phyloP scores from a whole-genome alignment of 2,797 vertebrate genomes.

The Rhinogobio ventralis region DNA sequence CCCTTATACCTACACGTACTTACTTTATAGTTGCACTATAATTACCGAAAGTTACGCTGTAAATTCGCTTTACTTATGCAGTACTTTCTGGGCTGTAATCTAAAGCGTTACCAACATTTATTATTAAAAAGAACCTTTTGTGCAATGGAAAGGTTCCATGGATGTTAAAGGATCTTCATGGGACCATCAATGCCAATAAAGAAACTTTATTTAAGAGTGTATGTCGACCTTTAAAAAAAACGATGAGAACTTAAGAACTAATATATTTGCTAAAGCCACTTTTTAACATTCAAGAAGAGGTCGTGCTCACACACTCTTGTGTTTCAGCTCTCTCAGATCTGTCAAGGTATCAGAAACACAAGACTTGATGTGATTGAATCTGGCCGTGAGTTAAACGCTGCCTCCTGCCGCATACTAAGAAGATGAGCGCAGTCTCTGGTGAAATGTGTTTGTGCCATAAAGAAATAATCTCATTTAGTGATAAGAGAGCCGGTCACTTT shows the following conservation, averaged over 20 bases:
- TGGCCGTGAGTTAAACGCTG: constrained; percentile 16
- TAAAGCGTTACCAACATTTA: too few species aligned
- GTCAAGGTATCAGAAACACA: constrained; percentile 13
- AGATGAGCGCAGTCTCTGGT: constrained; percentile 19
- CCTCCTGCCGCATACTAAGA: constrained; percentile 19
- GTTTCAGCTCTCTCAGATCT: neutral
- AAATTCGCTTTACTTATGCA: too few species aligned
- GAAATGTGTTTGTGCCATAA: constrained; percentile 18
- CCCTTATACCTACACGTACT: too few species aligned
- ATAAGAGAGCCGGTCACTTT: constrained; percentile 19
- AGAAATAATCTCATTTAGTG: constrained; percentile 44
- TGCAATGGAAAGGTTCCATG: too few species aligned
- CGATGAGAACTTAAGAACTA: neutral
- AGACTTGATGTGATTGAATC: constrained; percentile 44
- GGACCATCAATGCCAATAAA: too few species aligned
- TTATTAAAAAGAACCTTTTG: neutral
- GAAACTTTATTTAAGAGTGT: too few species aligned
- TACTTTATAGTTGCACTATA: too few species aligned
- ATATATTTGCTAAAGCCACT: neutral
- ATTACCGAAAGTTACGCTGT: too few species aligned
- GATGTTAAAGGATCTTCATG: too few species aligned
- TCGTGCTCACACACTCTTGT: neutral
- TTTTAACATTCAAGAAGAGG: neutral
- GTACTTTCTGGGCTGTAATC: too few species aligned
- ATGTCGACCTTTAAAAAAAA: neutral